phyloP scores from a whole-genome alignment of 53 echinoderm and acorn worm species.

The Temnopleurus reevesii region DNA sequence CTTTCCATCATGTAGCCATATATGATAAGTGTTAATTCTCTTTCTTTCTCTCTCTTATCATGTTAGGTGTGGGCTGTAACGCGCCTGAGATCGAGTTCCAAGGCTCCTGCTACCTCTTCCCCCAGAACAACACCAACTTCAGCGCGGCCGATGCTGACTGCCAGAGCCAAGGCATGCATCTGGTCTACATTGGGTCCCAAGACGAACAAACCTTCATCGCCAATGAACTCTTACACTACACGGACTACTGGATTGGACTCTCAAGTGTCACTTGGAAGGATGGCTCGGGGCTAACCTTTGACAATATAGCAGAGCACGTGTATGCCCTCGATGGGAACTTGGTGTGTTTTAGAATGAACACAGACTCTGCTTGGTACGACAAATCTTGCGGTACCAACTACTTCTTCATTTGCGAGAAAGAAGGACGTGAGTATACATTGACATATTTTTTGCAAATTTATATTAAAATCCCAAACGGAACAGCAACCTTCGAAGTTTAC shows the following conservation, averaged over 20 bases:
- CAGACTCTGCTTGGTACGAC: neutral
- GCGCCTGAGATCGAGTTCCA: too few species aligned
- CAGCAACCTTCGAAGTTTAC: too few species aligned
- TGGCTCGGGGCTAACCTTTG: neutral
- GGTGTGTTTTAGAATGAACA: neutral
- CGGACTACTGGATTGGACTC: neutral
- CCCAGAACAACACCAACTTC: neutral
- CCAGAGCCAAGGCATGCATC: neutral
- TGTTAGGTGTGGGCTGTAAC: too few species aligned
- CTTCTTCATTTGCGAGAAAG: neutral
- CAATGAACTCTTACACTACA: neutral
- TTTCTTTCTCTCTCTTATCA: too few species aligned
- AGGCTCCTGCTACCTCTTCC: neutral
- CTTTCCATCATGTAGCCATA: too few species aligned
- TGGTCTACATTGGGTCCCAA: neutral
- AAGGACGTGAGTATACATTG: neutral
- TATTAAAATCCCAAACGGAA: too few species aligned
- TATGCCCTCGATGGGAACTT: neutral
- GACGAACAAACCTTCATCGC: slow-evolving; percentile 5
- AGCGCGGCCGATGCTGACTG: neutral
- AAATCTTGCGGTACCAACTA: neutral
- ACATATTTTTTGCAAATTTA: too few species aligned
- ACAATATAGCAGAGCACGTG: neutral
- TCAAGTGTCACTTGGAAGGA: slow-evolving; percentile 4
- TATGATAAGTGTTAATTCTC: too few species aligned